phyloP scores from a whole-genome alignment of 2,888 invertebrate genomes.

The Caenorhabditis sinica region DNA sequence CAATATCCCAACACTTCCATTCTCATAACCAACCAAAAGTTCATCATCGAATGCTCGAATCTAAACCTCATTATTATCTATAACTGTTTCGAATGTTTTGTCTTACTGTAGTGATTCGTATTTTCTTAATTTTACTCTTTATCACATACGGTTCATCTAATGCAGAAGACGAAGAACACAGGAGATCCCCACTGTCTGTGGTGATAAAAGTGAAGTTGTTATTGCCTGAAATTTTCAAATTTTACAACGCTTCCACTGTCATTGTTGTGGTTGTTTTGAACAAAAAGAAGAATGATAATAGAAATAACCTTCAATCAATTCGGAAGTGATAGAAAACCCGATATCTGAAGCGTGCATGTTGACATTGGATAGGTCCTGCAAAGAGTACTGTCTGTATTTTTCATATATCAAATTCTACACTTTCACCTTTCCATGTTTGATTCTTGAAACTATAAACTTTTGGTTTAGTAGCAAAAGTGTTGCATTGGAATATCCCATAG shows the following conservation, averaged over 20 bases:
- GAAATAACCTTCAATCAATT: slow-evolving; percentile 60
- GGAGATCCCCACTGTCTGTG: slow-evolving; percentile 51
- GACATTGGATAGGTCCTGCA: slow-evolving; percentile 68
- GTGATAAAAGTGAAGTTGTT: slow-evolving; percentile 55
- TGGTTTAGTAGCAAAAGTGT: slow-evolving; percentile 64
- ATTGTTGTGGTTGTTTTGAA: slow-evolving; percentile 12
- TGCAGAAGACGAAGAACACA: slow-evolving; percentile 41
- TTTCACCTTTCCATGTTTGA: slow-evolving; percentile 69
- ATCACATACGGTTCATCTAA: slow-evolving; percentile 66
- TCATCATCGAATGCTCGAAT: slow-evolving; percentile 41
- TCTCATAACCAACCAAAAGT: slow-evolving; percentile 64
- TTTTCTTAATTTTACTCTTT: slow-evolving; percentile 40
- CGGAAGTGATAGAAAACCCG: slow-evolving; percentile 68
- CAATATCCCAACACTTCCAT: slow-evolving; percentile 64
- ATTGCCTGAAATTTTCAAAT: slow-evolving; percentile 46
- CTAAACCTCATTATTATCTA: slow-evolving; percentile 25
- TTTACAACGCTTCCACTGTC: neutral
- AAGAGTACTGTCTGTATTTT: neutral
- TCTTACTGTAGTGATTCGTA: slow-evolving; percentile 47
- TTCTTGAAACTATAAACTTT: slow-evolving; percentile 67
- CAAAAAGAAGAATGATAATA: neutral
- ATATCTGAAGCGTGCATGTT: slow-evolving; percentile 75
- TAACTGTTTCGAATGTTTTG: neutral
- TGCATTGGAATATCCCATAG: slow-evolving; percentile 61
- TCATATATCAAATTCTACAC: neutral